Evolutionary conservation across 2,113 vertebrate genomes (phyloP).

Genomic region (Macquaria ambigua): DNA sequence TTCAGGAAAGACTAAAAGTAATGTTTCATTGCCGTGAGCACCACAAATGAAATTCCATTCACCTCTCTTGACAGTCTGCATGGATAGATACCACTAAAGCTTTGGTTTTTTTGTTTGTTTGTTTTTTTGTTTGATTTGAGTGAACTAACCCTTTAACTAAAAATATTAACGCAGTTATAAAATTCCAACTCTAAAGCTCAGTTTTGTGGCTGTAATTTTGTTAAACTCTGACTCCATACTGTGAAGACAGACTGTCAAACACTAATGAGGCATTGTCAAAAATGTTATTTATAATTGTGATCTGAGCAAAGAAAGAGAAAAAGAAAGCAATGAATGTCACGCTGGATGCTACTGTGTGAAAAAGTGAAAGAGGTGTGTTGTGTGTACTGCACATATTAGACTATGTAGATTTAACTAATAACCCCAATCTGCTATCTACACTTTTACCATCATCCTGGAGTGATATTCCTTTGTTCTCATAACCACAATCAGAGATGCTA

Average conservation of each 20-base stretch:
- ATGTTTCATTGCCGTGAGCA: neutral
- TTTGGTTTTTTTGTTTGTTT: neutral
- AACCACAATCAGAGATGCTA: slow-evolving; percentile 64
- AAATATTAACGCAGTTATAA: neutral
- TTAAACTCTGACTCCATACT: neutral
- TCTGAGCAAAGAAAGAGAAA: neutral
- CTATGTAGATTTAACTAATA: slow-evolving; percentile 26
- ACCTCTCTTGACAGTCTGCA: neutral
- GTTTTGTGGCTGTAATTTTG: neutral
- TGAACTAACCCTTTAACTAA: neutral
- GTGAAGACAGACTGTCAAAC: neutral
- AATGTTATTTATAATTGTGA: neutral
- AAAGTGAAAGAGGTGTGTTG: neutral
- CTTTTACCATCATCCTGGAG: slow-evolving; percentile 22
- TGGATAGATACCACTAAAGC: neutral
- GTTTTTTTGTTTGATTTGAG: neutral
- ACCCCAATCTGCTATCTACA: slow-evolving; percentile 19
- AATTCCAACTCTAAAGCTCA: neutral
- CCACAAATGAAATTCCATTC: neutral
- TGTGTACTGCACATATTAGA: neutral
- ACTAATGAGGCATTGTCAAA: neutral
- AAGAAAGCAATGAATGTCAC: neutral
- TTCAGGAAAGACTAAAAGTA: neutral
- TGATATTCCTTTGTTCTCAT: slow-evolving; percentile 52
- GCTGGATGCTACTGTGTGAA: neutral